Evolutionary conservation across 2,113 vertebrate species (phyloP), one percentile per base, ranked within the genome.

Genomic region (Syrrhaptes paradoxus): DNA sequence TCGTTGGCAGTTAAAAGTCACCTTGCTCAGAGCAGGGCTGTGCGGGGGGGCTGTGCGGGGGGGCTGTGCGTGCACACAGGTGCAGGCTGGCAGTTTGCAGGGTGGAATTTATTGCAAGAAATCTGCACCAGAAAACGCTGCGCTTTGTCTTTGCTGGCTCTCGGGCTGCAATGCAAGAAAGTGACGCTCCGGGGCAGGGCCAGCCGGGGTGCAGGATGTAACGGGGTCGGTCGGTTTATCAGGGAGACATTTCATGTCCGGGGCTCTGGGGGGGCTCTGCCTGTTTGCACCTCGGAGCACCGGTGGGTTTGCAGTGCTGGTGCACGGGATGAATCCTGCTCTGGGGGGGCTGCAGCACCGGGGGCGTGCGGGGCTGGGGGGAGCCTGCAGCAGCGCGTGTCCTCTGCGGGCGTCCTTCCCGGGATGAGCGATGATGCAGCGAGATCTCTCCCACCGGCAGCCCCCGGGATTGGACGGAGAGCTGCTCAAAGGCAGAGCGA

Each of bases 361-460:
- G 36, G 36, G 36, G 38, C 11, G 38, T 41, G 38, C 38, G 38
- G 38, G 45, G 45, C 45, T 46, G 45, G 45, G 45, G 45, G 45
- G 45, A 18, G 16, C 45, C 45, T 94, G 87, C 89, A 70, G 93
- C 89, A 89, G 78, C 2, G 45, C 2, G 28, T 92, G 96, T 94
- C 95, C 93, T 95, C 77, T 96, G 77, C 84, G 29, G 68, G 2
- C 11, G 63, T 84, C 91, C 93, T 94, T 71, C 28, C 45, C 5
- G 16, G 38, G 66, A 75, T 45, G 88, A 95, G 74, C 31, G 94
- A 93, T 95, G 96, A 95, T 95, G 94, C 96, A 90, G 96, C 45
- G 75, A 93, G 93, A 92, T 93, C 71, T 55, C 45, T 85, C 88
- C 49, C 71, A 78, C 78, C 78, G 87, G 90, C 81, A 62, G 85